Base-by-base conservation (phyloP, 2,797 vertebrate genomes). In the Poeciliopsis turneri region DNA sequence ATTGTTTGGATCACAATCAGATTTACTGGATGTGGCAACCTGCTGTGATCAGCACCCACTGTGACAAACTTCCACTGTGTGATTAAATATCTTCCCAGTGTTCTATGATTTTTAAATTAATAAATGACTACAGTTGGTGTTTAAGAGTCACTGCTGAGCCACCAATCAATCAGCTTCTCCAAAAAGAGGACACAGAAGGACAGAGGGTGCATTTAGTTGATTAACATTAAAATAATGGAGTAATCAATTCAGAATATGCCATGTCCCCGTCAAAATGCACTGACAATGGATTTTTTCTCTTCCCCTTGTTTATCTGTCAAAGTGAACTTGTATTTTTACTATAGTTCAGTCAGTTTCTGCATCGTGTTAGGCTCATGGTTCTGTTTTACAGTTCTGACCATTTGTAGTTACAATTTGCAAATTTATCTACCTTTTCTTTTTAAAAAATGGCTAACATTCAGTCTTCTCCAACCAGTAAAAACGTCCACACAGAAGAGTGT, bases 171-270 rank as follows among this genome's bases (percentile, higher is more conserved):
- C 36, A 41, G 18, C 36, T 68, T 10, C 36, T 16, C 10, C 36
- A 41, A 41, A 41, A 25, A 41, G 64, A 41, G 36, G 36, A 68
- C 36, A 39, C 1, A 3, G 23, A 25, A 41, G 64, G 20, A 68
- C 36, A 68, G 20, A 39, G 36, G 33, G 36, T 25, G 64, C 36
- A 12, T 41, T 66, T 41, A 23, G 61, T 36, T 20, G 33, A 64
- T 64, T 64, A 64, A 64, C 59, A 36, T 64, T 64, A 64, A 64
- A 64, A 64, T 64, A 64, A 9, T 64, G 8, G 30, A 36, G 59
- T 64, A 64, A 36, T 64, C 18, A 33, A 33, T 20, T 66, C 16
- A 66, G 33, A 66, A 23, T 39, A 23, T 2, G 15, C 59, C 2
- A 6, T 9, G 30, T 33, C 30, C 18, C 15, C 33, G 39, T 39